Percentiles rank a stretch among this genome's conserved stretches.
Conservation (phyloP, 2,888 invertebrate genomes). For the Yponomeuta cagnagella region DNA sequence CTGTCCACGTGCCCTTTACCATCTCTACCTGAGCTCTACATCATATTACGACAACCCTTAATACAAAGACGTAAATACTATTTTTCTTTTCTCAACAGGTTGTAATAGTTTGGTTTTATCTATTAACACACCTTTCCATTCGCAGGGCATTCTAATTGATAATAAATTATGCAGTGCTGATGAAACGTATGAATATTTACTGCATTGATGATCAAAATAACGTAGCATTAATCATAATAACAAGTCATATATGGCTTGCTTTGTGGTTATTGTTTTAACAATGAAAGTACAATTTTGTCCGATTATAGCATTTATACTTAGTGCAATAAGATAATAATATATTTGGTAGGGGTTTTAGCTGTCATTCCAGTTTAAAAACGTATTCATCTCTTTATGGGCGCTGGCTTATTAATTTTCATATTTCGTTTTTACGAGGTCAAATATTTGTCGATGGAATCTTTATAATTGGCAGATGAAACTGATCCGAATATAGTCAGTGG, state of each 20-base stretch:
- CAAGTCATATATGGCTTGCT: not conserved
- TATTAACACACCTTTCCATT: conserved; percentile 28
- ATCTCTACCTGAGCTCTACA: too few species aligned
- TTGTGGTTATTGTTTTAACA: not conserved
- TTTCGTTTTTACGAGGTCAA: not conserved
- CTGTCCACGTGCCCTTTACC: too few species aligned
- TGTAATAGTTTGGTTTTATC: too few species aligned
- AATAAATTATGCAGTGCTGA: conserved; percentile 32
- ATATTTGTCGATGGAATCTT: not conserved
- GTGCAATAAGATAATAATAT: not conserved
- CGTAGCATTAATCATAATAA: not conserved
- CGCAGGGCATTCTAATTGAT: conserved; percentile 42
- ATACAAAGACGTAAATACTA: too few species aligned
- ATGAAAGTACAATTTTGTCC: not conserved
- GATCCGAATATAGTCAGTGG: too few species aligned
- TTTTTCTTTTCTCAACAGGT: too few species aligned
- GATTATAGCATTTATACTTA: not conserved
- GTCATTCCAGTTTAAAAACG: not conserved
- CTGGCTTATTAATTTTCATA: not conserved
- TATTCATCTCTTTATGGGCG: not conserved
- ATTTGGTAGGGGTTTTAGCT: not conserved
- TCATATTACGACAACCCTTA: too few species aligned
- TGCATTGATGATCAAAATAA: not conserved
- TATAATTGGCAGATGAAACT: not conserved
- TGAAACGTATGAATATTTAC: not conserved